phyloP scores from a whole-genome alignment of 2,113 vertebrate genomes.

The Semnornis frantzii region DNA sequence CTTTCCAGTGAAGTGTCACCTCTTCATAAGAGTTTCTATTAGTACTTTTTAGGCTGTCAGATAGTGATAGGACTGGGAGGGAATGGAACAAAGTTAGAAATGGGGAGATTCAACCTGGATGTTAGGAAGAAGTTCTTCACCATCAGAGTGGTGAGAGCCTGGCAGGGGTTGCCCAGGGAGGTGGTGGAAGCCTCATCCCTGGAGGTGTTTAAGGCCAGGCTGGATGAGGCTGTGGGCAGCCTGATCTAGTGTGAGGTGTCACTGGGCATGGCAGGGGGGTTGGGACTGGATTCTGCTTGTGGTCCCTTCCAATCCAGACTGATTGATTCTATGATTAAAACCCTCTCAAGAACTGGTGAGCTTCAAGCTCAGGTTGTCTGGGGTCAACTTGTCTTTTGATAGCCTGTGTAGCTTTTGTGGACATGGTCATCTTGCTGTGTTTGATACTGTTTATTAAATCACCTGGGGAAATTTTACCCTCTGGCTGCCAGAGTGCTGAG shows the following conservation, averaged over 20 bases:
- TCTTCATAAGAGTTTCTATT: background rate
- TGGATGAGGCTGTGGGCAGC: too few species aligned
- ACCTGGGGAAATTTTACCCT: background rate
- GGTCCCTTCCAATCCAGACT: too few species aligned
- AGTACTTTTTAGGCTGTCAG: too few species aligned
- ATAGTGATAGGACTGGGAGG: too few species aligned
- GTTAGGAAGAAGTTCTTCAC: background rate
- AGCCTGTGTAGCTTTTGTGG: background rate
- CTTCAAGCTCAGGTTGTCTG: background rate
- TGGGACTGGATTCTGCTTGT: too few species aligned
- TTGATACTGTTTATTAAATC: background rate
- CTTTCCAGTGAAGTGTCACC: background rate
- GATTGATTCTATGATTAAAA: background rate
- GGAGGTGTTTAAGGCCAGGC: too few species aligned
- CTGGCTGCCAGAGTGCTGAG: background rate
- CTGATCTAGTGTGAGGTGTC: too few species aligned
- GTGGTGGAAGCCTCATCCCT: too few species aligned
- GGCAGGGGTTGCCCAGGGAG: too few species aligned
- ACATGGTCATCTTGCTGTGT: background rate
- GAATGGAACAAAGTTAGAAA: too few species aligned
- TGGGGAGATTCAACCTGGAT: background rate
- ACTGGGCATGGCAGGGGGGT: too few species aligned
- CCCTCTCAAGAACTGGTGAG: background rate
- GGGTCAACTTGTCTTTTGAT: background rate
- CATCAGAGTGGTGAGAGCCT: too few species aligned